Percentiles rank a stretch among this genome's conserved stretches.
These are phyloP conservation scores for Catalaphyllia jardinei DNA, from an alignment of 64 coral and sea anemone species.

Conservation along the genomic window DNA sequence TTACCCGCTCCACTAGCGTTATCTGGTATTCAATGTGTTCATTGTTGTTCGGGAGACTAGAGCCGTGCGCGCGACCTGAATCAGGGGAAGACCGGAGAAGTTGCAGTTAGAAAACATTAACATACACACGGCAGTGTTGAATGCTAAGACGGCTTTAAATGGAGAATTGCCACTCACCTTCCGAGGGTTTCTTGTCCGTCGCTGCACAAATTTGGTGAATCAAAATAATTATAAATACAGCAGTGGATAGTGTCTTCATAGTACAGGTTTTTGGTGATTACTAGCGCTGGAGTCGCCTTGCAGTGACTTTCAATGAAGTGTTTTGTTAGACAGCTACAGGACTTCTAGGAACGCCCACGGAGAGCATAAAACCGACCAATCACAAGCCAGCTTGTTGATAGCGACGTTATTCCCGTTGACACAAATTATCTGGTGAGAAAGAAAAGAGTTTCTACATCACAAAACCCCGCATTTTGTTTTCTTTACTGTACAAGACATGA, in stretches of 20 bases:
- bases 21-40: slow-evolving; percentile 31
- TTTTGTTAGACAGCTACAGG: slow-evolving; percentile 3
- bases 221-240: slow-evolving; percentile 24
- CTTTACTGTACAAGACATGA: background rate
- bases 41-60: slow-evolving; percentile 8
- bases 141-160: background rate
- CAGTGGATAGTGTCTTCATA: slow-evolving; percentile 16
- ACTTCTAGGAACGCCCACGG: slow-evolving; percentile 37
- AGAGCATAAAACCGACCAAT: background rate
- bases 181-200: background rate
- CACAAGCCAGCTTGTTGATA: slow-evolving; percentile 5
- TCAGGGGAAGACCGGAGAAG: background rate
- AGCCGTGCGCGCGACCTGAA: slow-evolving; percentile 24
- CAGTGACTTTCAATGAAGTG: slow-evolving; percentile 23
- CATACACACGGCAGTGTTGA: background rate
- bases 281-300: background rate
- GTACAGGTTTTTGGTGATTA: slow-evolving; percentile 20
- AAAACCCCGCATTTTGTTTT: background rate
- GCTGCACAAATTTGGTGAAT: slow-evolving; percentile 20
- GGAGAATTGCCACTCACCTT: background rate
- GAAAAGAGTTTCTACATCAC: background rate
- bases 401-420: slow-evolving; percentile 27
- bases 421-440: slow-evolving; percentile 39
- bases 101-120: background rate
- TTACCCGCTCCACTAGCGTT: slow-evolving; percentile 20